A percentile compares a stretch with the other conserved stretches of the same genome.
These are phyloP conservation scores for Acanthacorydalis orientalis DNA, from an alignment of 2,888 invertebrate genomes.

Conservation along the genomic window DNA sequence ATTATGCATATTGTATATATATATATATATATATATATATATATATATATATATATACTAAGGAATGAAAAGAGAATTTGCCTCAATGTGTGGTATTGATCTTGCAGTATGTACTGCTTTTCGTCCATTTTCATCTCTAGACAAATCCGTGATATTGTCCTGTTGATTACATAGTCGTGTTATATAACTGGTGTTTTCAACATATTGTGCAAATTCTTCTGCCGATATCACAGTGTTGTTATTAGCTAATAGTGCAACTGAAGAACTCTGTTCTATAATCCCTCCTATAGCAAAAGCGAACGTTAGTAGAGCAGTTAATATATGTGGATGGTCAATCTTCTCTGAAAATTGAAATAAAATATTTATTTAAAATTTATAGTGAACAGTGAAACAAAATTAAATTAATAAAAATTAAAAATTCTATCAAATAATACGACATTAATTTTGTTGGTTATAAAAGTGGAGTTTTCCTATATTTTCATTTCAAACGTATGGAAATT, in stretches of 20 bases:
- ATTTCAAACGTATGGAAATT: too few relatives aligned
- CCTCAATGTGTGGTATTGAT: constrained; percentile 28
- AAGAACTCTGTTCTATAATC: constrained; percentile 36
- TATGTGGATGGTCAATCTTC: constrained; percentile 29
- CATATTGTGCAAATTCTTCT: constrained; percentile 29
- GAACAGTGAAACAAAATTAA: too few relatives aligned
- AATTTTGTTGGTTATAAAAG: too few relatives aligned
- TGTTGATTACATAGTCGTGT: constrained; percentile 26
- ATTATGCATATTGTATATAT: too few relatives aligned
- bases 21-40: neutral
- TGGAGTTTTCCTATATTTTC: too few relatives aligned
- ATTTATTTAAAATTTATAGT: too few relatives aligned
- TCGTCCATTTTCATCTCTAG: constrained; percentile 14
- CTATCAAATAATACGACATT: too few relatives aligned
- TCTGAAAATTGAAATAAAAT: constrained; percentile 15
- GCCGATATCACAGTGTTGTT: constrained; percentile 25
- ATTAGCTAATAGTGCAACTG: constrained; percentile 34
- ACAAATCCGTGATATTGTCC: constrained; percentile 7
- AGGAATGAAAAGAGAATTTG: too few relatives aligned
- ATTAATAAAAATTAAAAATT: too few relatives aligned
- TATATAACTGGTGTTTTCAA: constrained; percentile 29
- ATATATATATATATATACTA: constrained; percentile 1
- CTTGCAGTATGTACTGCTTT: constrained; percentile 20
- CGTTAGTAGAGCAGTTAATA: constrained; percentile 31
- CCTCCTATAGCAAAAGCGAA: constrained; percentile 37